These are phyloP conservation scores for Oenanthe melanoleuca DNA, from an alignment of 2,113 vertebrate genomes.

Conservation along the genomic window DNA sequence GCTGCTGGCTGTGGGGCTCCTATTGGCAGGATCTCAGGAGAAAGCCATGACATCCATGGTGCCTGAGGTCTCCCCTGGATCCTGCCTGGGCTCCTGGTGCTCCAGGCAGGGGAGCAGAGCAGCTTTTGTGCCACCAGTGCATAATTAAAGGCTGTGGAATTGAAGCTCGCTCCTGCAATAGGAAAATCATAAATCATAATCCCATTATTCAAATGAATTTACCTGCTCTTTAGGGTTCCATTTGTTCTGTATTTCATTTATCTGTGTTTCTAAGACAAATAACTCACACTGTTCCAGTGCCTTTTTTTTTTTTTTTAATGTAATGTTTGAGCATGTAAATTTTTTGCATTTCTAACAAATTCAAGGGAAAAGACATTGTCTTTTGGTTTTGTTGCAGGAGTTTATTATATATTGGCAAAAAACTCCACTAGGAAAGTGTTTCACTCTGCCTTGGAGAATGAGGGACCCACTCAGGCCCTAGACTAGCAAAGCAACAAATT, in stretches of 20 bases:
- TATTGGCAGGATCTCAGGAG: not conserved
- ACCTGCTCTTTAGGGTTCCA: conserved; percentile 9
- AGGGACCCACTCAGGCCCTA: not conserved
- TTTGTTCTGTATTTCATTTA: not conserved
- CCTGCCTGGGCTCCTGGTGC: not conserved
- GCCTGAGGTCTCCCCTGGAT: not conserved
- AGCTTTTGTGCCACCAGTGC: not conserved
- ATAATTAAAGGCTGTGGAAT: not conserved
- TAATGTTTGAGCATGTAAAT: not conserved
- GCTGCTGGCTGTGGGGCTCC: not conserved
- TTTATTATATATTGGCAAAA: not conserved
- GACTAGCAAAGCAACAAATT: not conserved
- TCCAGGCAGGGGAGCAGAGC: rapidly evolving
- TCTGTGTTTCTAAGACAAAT: conserved; percentile 14
- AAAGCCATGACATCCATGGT: rapidly evolving
- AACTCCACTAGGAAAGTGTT: not conserved
- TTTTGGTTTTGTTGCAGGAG: not conserved
- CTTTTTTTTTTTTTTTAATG: not conserved
- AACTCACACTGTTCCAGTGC: not conserved
- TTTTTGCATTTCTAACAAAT: not conserved
- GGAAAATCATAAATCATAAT: conserved; percentile 46
- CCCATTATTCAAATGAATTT: conserved; percentile 29
- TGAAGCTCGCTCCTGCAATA: not conserved
- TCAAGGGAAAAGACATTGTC: not conserved
- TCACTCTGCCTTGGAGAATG: not conserved